Conservation (phyloP, 64 coral and sea anemone species). For the Cladopsammia gracilis region DNA sequence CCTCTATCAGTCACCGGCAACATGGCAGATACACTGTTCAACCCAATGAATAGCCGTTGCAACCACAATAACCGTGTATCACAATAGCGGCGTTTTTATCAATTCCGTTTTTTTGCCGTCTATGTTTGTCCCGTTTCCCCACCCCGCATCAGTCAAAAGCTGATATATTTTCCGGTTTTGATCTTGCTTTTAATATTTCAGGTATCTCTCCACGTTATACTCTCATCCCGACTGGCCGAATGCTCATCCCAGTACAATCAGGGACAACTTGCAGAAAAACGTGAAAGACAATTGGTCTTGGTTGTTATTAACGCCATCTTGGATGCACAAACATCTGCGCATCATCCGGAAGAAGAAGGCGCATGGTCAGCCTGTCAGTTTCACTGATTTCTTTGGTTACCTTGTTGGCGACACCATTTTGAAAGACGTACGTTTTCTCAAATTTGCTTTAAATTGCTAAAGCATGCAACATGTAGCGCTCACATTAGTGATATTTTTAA, state of each 20-base stretch:
- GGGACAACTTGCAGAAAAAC: constrained; percentile 62
- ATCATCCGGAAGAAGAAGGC: constrained; percentile 56
- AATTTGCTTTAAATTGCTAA: too few relatives aligned
- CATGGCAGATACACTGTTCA: too few relatives aligned
- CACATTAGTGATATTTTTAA: too few relatives aligned
- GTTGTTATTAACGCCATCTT: constrained; percentile 37
- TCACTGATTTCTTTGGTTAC: constrained; percentile 64
- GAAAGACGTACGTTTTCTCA: constrained; percentile 49
- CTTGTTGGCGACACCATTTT: constrained; percentile 73
- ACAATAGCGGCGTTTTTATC: too few relatives aligned
- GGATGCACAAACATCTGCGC: constrained; percentile 67
- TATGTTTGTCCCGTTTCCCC: too few relatives aligned
- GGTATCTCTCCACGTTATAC: constrained; percentile 80
- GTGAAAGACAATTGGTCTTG: constrained; percentile 39
- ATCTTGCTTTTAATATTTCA: neutral
- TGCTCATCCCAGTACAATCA: constrained; percentile 36
- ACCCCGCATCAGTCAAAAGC: too few relatives aligned
- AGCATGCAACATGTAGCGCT: too few relatives aligned
- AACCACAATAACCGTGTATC: too few relatives aligned
- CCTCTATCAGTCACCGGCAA: too few relatives aligned
- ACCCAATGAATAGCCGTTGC: too few relatives aligned
- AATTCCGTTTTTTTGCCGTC: too few relatives aligned
- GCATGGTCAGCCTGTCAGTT: constrained; percentile 59
- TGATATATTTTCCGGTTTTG: too few relatives aligned
- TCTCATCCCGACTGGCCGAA: constrained; percentile 75